phyloP scores from a whole-genome alignment of 2,888 invertebrate genomes.

The Yponomeuta sedellus region DNA sequence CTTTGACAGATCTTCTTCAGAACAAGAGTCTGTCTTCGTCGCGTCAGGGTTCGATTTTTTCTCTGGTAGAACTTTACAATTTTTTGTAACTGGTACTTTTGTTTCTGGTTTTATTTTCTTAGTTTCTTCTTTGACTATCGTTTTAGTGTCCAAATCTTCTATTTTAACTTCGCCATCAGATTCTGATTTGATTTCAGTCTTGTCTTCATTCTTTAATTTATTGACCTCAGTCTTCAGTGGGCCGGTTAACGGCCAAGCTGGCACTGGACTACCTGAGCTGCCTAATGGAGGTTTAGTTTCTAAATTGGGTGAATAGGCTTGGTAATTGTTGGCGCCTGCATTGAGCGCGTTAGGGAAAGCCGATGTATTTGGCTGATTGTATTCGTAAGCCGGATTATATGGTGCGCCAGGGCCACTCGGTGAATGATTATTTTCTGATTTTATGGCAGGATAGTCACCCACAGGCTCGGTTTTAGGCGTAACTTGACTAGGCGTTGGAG shows the following conservation, averaged over 20 bases:
- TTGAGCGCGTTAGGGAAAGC: slow-evolving; percentile 43
- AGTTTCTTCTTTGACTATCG: slow-evolving; percentile 60
- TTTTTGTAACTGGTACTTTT: slow-evolving; percentile 23
- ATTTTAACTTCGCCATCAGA: slow-evolving; percentile 72
- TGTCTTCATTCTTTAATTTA: slow-evolving; percentile 64
- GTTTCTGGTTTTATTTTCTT: slow-evolving; percentile 27
- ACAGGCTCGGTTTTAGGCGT: neutral
- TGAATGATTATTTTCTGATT: slow-evolving; percentile 33
- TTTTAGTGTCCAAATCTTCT: slow-evolving; percentile 69
- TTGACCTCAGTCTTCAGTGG: slow-evolving; percentile 63
- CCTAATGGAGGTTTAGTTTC: slow-evolving; percentile 62
- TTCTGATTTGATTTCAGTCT: slow-evolving; percentile 67
- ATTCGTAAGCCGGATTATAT: slow-evolving; percentile 44
- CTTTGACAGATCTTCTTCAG: slow-evolving; percentile 50
- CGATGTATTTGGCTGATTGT: slow-evolving; percentile 40
- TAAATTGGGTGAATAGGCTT: slow-evolving; percentile 46
- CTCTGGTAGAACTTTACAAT: slow-evolving; percentile 29
- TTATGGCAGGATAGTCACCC: slow-evolving; percentile 28
- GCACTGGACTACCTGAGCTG: slow-evolving; percentile 57
- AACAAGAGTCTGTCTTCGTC: slow-evolving; percentile 47
- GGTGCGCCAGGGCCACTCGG: slow-evolving; percentile 37
- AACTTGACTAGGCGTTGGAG: neutral
- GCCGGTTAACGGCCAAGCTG: slow-evolving; percentile 47
- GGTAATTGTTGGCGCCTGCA: slow-evolving; percentile 36
- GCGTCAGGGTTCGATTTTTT: slow-evolving; percentile 31